Percentiles rank a stretch among this genome's conserved stretches.
phyloP scores from a whole-genome alignment of 2,113 vertebrate species.

The Plotosus lineatus region DNA sequence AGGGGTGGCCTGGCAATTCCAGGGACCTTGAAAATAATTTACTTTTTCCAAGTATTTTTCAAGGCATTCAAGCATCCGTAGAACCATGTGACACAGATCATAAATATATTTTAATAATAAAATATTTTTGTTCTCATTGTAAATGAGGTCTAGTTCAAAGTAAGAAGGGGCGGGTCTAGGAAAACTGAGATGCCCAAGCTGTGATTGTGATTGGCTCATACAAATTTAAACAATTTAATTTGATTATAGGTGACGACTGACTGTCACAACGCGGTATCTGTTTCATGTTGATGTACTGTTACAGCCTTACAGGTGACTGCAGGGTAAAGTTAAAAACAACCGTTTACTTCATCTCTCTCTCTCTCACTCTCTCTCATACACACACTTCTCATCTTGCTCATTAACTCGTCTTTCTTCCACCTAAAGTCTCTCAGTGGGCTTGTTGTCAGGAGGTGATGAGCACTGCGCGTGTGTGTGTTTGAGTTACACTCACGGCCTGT shows the following conservation, averaged over 20 bases:
- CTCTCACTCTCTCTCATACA: no score
- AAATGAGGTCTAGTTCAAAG: no score
- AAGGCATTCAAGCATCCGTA: no score
- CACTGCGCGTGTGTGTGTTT: slow-evolving; percentile 85
- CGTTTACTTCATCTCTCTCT: not conserved
- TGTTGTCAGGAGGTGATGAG: slow-evolving; percentile 88
- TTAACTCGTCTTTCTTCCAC: slow-evolving; percentile 29
- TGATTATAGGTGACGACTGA: not conserved
- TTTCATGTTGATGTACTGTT: not conserved
- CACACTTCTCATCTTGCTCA: not conserved
- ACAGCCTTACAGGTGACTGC: not conserved
- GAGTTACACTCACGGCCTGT: slow-evolving; percentile 88
- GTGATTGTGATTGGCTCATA: not conserved
- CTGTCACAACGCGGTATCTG: not conserved
- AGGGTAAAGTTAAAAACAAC: not conserved
- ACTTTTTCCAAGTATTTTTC: no score
- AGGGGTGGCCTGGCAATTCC: no score
- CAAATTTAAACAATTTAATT: not conserved
- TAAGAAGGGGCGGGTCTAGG: no score
- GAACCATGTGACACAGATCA: no score
- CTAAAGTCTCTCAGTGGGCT: slow-evolving; percentile 32
- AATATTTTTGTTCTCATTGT: no score
- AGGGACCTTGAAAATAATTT: no score
- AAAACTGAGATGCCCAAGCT: not conserved
- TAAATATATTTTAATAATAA: no score